Base-by-base conservation (phyloP, 1,140 invertebrate genomes). In the silkworm (Bombyx mori) region DNA sequence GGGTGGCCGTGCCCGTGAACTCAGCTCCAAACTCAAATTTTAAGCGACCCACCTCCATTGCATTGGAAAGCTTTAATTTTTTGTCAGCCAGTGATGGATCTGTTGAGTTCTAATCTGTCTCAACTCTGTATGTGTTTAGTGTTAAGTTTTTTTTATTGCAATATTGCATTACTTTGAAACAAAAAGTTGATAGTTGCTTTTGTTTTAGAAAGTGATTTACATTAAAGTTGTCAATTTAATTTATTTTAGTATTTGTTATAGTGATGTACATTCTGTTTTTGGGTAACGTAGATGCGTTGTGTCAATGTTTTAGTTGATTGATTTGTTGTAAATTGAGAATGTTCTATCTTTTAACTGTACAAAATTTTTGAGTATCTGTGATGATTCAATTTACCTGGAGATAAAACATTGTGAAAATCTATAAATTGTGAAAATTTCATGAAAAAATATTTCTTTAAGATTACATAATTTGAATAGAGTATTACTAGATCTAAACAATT, bases 1-100 rank as follows among this genome's bases (percentile, higher is more conserved):
- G 97, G 98, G 98, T 56, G 98, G 98, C 12, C 85, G 94, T 49
- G 96, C 95, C 44, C 94, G 96, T 73, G 94, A 96, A 86, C 89
- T 95, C 61, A 92, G 93, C 77, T 91, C 92, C 61, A 92, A 92
- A 81, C 88, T 90, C 61, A 91, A 91, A 77, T 91, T 90, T 73
- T 91, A 73, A 86, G 69, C 67, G 8, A 49, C 46, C 55, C 63
- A 67, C 67, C 60, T 69, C 56, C 62, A 58, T 66, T 55, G 57
- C 71, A 77, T 69, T 74, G 54, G 53, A 77, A 82, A 84, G 81
- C 79, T 84, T 86, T 86, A 86, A 84, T 82, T 82, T 84, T 75
- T 64, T 79, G 72, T 59, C 52, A 57, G 49, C 54, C 68, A 67
- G 35, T 68, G 69, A 73, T 58, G 63, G 55, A 69, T 71, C 66